Conservation (phyloP, 2,797 vertebrate species). For the Lacerta agilis region DNA sequence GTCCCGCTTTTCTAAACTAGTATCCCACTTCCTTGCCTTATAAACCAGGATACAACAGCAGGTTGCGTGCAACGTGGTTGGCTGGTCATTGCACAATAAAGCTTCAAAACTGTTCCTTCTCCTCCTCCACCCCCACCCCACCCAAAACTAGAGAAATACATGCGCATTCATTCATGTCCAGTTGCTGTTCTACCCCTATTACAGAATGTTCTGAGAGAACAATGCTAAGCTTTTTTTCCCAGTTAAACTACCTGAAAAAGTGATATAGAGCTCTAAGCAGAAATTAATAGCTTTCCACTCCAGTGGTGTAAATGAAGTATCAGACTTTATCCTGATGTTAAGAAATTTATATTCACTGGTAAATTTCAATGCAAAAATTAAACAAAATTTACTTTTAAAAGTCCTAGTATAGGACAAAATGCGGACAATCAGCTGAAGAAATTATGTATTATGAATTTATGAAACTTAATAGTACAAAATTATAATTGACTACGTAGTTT, state of each 20-base stretch:
- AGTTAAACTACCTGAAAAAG: background rate
- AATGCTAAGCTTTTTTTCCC: background rate
- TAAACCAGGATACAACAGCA: fast-evolving
- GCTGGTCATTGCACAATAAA: background rate
- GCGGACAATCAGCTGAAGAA: background rate
- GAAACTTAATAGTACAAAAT: background rate
- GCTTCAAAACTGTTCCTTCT: background rate
- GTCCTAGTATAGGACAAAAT: background rate
- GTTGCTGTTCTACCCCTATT: background rate
- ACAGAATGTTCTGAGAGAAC: background rate
- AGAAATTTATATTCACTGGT: conserved; percentile 35
- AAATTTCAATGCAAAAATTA: conserved; percentile 8
- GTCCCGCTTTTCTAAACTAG: background rate
- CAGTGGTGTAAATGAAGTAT: conserved; percentile 14
- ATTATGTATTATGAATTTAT: background rate
- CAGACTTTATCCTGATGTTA: conserved; percentile 25
- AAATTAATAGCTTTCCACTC: background rate
- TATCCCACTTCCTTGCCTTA: conserved; percentile 5
- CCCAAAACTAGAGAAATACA: background rate
- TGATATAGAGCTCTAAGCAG: background rate
- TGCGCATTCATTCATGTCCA: fast-evolving
- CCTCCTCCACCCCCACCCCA: background rate
- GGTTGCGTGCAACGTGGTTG: background rate
- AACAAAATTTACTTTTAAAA: background rate
- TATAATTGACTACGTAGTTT: background rate